A percentile compares a stretch with the other conserved stretches of the same genome.
These are phyloP conservation scores for Zaprionus vittiger DNA, from an alignment of 1,140 invertebrate genomes.

Conservation along the genomic window DNA sequence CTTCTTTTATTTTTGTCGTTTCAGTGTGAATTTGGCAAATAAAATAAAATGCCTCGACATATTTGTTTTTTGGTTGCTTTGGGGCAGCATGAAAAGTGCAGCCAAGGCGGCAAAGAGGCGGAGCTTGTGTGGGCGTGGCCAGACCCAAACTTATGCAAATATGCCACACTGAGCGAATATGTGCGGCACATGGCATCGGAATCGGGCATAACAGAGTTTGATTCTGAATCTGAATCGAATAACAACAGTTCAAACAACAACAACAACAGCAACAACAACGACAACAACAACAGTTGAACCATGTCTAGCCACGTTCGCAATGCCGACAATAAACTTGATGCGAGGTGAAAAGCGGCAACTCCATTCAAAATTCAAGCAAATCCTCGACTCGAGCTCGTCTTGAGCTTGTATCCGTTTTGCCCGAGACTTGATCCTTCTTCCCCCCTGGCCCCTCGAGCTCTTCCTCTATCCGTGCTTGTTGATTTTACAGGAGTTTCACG, in stretches of 20 bases:
- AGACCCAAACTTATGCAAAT: conserved; percentile 47
- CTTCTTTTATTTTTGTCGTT: conserved; percentile 15
- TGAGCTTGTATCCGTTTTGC: conserved; percentile 26
- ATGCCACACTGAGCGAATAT: conserved; percentile 32
- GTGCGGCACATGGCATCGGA: conserved; percentile 35
- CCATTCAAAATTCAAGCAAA: conserved; percentile 55
- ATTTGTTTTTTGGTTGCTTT: conserved; percentile 7
- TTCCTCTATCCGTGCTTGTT: too few relatives aligned
- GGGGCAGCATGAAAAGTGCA: conserved; percentile 25
- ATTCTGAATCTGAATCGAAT: conserved; percentile 45
- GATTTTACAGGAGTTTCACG: conserved; percentile 43
- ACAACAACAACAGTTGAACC: conserved; percentile 34
- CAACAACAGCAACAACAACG: conserved; percentile 30
- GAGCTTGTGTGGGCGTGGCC: conserved; percentile 2
- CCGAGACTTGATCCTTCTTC: conserved; percentile 18
- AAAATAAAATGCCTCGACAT: conserved; percentile 42
- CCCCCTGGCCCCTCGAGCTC: background rate
- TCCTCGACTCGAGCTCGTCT: conserved; percentile 27
- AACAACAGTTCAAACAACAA: conserved; percentile 30
- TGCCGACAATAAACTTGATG: conserved; percentile 78
- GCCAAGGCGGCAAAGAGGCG: background rate
- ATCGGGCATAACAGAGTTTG: conserved; percentile 23
- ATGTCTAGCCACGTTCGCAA: conserved; percentile 56
- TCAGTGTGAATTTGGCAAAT: conserved; percentile 30
- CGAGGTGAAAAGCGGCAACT: conserved; percentile 42